Percentiles rank a stretch among this genome's conserved stretches.
Evolutionary conservation across 1,140 invertebrate species (phyloP).

Genomic region (Lethrus apterus): DNA sequence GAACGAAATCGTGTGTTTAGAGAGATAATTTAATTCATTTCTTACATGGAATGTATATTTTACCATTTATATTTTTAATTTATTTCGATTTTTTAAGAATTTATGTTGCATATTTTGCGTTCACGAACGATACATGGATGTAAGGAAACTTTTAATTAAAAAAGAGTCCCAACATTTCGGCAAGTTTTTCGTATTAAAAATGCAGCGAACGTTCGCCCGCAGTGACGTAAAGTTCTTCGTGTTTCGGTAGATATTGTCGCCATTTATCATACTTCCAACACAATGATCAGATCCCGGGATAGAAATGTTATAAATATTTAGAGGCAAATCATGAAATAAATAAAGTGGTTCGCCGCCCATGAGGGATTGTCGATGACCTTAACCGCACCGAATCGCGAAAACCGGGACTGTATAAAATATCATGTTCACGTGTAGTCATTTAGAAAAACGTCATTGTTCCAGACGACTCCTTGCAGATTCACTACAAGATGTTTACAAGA

Average conservation of each 20-base stretch:
- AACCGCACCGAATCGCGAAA: constrained; percentile 12
- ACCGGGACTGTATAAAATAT: constrained; percentile 16
- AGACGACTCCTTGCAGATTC: constrained; percentile 12
- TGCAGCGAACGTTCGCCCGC: constrained; percentile 15
- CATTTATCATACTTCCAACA: constrained; percentile 24
- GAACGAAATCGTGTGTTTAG: too few relatives aligned
- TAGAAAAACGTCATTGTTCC: constrained; percentile 23
- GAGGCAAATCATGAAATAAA: constrained; percentile 28
- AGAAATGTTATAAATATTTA: constrained; percentile 28
- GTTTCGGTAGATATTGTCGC: constrained; percentile 20
- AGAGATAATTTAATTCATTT: too few relatives aligned
- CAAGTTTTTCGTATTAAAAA: constrained; percentile 16
- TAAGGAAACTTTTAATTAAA: background rate
- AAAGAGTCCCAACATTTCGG: constrained; percentile 1
- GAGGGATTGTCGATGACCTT: constrained; percentile 12
- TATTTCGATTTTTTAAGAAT: too few relatives aligned
- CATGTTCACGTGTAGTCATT: constrained; percentile 20
- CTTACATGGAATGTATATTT: too few relatives aligned
- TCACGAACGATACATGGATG: too few relatives aligned
- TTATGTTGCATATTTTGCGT: too few relatives aligned
- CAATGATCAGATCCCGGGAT: constrained; percentile 21
- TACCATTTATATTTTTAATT: too few relatives aligned
- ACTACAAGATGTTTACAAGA: constrained; percentile 17
- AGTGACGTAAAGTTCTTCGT: constrained; percentile 14
- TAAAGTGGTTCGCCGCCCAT: constrained; percentile 17